Conservation (phyloP, 1,140 invertebrate species). For the Halictus rubicundus region DNA sequence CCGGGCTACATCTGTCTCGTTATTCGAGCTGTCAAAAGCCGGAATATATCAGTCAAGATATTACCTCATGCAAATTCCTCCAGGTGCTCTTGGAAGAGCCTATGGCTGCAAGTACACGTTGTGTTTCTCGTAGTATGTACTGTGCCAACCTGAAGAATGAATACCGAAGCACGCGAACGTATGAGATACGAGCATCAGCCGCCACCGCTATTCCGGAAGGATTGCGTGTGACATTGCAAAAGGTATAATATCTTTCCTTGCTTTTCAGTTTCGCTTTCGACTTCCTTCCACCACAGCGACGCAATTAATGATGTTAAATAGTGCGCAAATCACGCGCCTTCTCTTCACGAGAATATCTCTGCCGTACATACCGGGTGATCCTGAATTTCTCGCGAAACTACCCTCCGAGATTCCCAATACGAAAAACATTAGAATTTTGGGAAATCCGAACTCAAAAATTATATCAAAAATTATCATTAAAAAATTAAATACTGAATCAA, state of each 20-base stretch:
- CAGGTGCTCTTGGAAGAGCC: slow-evolving; percentile 28
- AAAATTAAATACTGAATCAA: too few relatives aligned
- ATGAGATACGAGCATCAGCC: slow-evolving; percentile 39
- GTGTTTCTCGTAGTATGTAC: neutral
- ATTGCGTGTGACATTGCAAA: slow-evolving; percentile 13
- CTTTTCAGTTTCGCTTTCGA: slow-evolving; percentile 22
- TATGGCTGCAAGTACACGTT: neutral
- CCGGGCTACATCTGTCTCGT: slow-evolving; percentile 54
- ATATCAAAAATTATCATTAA: too few relatives aligned
- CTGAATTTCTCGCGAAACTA: neutral
- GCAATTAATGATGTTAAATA: slow-evolving; percentile 17
- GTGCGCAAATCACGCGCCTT: neutral
- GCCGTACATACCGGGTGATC: neutral
- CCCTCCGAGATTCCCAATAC: too few relatives aligned
- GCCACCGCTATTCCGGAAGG: neutral
- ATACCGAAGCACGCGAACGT: slow-evolving; percentile 39
- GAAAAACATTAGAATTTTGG: too few relatives aligned
- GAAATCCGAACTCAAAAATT: too few relatives aligned
- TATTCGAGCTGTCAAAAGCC: slow-evolving; percentile 34
- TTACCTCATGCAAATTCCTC: slow-evolving; percentile 71
- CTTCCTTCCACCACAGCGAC: neutral
- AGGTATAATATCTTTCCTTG: slow-evolving; percentile 38
- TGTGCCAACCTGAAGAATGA: neutral
- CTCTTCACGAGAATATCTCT: neutral
- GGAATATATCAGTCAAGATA: slow-evolving; percentile 72